Percentiles rank a stretch among this genome's conserved stretches.
These are phyloP conservation scores for Metacarcinus magister DNA, from an alignment of 2,888 invertebrate species.

Conservation along the genomic window DNA sequence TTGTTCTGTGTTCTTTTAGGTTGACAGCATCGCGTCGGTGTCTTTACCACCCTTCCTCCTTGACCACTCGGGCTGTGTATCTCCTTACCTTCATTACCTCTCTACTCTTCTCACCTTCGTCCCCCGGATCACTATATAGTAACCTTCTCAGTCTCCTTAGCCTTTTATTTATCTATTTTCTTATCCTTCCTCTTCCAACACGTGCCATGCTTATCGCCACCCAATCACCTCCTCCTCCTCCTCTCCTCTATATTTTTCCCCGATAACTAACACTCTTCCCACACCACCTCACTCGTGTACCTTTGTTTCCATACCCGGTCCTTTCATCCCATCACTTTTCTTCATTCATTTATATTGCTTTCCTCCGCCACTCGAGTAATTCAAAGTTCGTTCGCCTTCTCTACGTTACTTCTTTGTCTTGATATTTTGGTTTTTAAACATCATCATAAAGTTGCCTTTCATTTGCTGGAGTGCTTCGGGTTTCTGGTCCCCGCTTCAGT, in stretches of 20 bases:
- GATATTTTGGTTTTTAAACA: not conserved
- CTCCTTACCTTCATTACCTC: slow-evolving; percentile 21
- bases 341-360: not conserved
- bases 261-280: not conserved
- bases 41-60: not conserved
- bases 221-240: not conserved
- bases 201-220: not conserved
- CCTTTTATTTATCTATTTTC: not conserved
- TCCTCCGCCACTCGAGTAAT: not conserved
- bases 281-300: not conserved
- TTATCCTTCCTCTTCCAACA: not conserved
- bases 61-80: not conserved
- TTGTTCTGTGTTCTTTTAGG: not conserved
- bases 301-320: not conserved
- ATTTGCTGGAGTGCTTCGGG: not conserved
- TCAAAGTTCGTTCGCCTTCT: not conserved
- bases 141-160: not conserved
- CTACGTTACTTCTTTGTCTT: not conserved
- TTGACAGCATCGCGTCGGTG: not conserved
- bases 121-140: not conserved
- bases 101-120: not conserved
- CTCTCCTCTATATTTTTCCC: not conserved
- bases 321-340: not conserved
- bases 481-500: not conserved
- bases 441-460: not conserved